These are phyloP conservation scores for Chionomys nivalis DNA, from an alignment of 2,113 vertebrate genomes.

Conservation along the genomic window DNA sequence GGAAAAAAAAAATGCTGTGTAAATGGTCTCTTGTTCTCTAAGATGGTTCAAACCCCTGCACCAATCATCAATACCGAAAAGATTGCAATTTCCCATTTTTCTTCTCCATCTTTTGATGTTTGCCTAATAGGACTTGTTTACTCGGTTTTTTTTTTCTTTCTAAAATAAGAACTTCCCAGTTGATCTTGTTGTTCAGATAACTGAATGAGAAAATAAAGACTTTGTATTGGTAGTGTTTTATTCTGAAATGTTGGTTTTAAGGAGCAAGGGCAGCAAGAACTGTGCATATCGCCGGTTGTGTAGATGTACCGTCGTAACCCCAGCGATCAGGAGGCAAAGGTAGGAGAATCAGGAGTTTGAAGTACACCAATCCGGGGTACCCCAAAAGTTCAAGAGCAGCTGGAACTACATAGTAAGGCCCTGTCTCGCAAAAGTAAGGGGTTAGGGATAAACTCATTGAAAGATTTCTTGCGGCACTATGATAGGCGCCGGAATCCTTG, in stretches of 20 bases:
- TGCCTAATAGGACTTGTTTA: background rate
- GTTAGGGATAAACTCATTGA: background rate
- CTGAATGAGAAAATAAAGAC: background rate
- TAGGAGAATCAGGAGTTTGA: background rate
- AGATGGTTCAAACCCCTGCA: background rate
- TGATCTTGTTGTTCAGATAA: background rate
- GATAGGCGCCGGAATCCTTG: background rate
- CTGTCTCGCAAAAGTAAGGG: background rate
- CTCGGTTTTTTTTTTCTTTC: background rate
- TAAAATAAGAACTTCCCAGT: conserved; percentile 3
- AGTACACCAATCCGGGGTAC: background rate
- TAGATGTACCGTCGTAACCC: background rate
- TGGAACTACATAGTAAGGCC: background rate
- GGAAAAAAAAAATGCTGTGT: background rate
- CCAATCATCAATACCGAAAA: background rate
- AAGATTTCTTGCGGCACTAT: too few relatives aligned
- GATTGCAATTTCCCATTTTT: background rate
- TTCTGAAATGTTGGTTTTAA: background rate
- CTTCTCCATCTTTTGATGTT: background rate
- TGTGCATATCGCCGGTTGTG: too few relatives aligned
- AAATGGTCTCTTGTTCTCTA: background rate
- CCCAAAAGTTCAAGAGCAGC: background rate
- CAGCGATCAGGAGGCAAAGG: background rate
- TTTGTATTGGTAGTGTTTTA: background rate
- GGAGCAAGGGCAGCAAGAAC: background rate